Conservation (phyloP, 2,888 invertebrate genomes). For the Parochlus steinenii region DNA sequence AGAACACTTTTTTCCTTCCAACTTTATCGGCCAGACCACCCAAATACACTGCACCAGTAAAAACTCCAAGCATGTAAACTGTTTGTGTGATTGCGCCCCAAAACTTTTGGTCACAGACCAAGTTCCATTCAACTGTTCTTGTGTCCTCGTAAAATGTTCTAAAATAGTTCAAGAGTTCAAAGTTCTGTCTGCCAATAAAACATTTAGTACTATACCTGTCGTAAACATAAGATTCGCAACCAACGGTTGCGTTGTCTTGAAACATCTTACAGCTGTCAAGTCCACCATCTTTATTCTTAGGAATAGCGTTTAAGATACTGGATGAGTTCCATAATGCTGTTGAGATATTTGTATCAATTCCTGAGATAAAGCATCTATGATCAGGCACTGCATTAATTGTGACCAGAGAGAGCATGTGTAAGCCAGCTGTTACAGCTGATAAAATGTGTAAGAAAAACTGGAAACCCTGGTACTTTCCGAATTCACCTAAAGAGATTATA, state of each 20-base stretch:
- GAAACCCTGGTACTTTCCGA: constrained; percentile 63
- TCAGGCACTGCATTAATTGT: constrained; percentile 65
- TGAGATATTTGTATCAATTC: constrained; percentile 34
- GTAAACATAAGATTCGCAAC: constrained; percentile 47
- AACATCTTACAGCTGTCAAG: constrained; percentile 47
- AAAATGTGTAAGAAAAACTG: constrained; percentile 64
- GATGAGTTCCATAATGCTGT: constrained; percentile 38
- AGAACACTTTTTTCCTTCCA: constrained; percentile 63
- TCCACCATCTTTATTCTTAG: constrained; percentile 36
- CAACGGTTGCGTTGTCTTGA: constrained; percentile 27
- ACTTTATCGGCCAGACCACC: constrained; percentile 66
- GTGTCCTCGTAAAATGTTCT: constrained; percentile 54
- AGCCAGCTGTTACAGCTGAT: constrained; percentile 60
- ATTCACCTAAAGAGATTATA: constrained; percentile 46
- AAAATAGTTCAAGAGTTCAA: too few species aligned
- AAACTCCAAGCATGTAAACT: constrained; percentile 66
- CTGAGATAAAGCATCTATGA: constrained; percentile 33
- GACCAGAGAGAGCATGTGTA: constrained; percentile 66
- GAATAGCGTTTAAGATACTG: constrained; percentile 37
- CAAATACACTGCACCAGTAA: constrained; percentile 58
- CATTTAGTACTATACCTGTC: too few species aligned
- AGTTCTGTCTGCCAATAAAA: too few species aligned
- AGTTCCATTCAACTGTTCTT: constrained; percentile 64
- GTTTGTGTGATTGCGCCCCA: constrained; percentile 67
- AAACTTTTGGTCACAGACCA: constrained; percentile 66